Conservation (phyloP, 2,113 vertebrate genomes). For the Pithys albifrons region DNA sequence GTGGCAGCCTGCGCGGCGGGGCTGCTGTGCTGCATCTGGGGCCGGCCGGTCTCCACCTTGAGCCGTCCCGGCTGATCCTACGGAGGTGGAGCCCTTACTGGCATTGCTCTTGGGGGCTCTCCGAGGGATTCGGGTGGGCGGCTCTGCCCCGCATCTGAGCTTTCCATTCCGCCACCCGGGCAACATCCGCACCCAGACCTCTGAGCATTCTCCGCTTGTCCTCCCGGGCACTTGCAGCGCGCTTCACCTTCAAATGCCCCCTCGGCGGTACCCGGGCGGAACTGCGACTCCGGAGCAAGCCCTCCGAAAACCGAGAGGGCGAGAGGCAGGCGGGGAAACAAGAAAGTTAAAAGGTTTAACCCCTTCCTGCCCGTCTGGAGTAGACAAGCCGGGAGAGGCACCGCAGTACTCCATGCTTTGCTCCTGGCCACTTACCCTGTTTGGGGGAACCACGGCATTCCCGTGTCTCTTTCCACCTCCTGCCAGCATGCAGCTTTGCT, state of each 20-base stretch:
- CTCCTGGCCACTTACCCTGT: neutral
- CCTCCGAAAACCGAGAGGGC: neutral
- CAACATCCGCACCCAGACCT: neutral
- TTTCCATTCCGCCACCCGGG: neutral
- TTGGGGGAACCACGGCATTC: neutral
- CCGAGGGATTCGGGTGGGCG: neutral
- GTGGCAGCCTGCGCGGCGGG: neutral
- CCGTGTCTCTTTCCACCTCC: neutral
- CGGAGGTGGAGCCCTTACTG: neutral
- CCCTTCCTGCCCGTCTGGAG: neutral
- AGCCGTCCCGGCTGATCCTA: neutral
- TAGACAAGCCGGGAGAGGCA: neutral
- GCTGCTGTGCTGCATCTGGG: neutral
- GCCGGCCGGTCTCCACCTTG: neutral
- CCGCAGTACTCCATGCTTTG: neutral
- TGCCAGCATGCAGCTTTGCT: neutral
- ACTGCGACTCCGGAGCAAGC: neutral
- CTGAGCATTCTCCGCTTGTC: neutral
- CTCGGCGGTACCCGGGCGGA: neutral
- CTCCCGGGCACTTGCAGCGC: neutral
- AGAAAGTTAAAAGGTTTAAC: slow-evolving; percentile 19
- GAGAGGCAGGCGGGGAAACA: neutral
- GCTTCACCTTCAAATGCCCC: slow-evolving; percentile 65
- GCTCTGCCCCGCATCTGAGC: neutral
- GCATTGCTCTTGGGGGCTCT: neutral